Conservation (phyloP, 1,140 invertebrate genomes). For the Tetraneura akinire region DNA sequence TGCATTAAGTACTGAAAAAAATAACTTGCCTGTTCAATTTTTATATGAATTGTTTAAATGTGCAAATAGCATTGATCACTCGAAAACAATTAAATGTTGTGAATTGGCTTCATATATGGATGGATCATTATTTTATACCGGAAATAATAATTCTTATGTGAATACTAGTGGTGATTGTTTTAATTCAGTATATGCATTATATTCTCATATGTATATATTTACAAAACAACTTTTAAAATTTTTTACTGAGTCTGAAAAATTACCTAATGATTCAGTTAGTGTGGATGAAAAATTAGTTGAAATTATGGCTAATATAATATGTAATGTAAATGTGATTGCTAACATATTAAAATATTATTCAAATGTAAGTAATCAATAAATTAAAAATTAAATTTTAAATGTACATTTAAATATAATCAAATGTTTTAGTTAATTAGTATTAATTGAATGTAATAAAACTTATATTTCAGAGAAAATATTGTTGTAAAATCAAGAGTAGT, state of each 20-base stretch:
- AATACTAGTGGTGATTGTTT: slow-evolving; percentile 17
- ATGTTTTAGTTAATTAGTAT: too few species aligned
- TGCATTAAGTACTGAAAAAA: not conserved
- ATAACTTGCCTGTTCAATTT: not conserved
- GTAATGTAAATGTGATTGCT: slow-evolving; percentile 23
- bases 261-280: not conserved
- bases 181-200: slow-evolving; percentile 22
- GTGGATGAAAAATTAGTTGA: slow-evolving; percentile 28
- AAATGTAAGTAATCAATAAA: slow-evolving; percentile 19
- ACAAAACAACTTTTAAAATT: slow-evolving; percentile 34
- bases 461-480: slow-evolving; percentile 33
- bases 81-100: slow-evolving; percentile 36
- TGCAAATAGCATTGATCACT: slow-evolving; percentile 1
- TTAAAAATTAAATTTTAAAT: not conserved
- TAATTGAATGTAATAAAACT: not conserved
- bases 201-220: slow-evolving; percentile 37
- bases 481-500: slow-evolving; percentile 28
- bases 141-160: not conserved
- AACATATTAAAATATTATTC: slow-evolving; percentile 38
- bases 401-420: too few species aligned
- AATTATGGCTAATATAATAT: slow-evolving; percentile 27
- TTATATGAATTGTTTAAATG: slow-evolving; percentile 12
- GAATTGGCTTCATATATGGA: slow-evolving; percentile 25
- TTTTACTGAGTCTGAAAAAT: not conserved
- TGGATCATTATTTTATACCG: slow-evolving; percentile 25